Base-by-base conservation (phyloP, 2,113 vertebrate species). In the Synodontis membranacea region DNA sequence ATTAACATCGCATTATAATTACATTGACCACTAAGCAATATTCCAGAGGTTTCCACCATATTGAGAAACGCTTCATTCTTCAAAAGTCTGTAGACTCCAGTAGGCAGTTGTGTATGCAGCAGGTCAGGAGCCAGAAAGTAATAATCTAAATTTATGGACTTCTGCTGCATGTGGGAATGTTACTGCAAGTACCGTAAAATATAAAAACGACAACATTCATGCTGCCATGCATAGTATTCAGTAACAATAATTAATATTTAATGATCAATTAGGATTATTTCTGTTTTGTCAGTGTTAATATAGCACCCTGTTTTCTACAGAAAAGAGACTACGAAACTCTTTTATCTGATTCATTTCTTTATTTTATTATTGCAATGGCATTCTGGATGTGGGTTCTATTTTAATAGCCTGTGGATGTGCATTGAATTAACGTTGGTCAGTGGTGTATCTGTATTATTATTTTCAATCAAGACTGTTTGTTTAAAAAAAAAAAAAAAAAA, bases 211-310 rank as follows among this genome's bases (percentile, higher is more conserved):
- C 84, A 86, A 58, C 62, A 46, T 70, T 86, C 76, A 44, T 86
- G 78, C 48, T 50, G 7, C 60, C 15, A 34, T 86, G 78, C 50
- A 42, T 80, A 80, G 76, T 70, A 56, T 79, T 87, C 56, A 31
- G 83, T 89, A 82, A 37, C 70, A 86, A 82, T 85, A 85, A 79
- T 74, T 85, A 82, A 68, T 80, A 80, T 80, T 86, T 86, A 54
- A 86, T 81, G 64, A 81, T 72, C 39, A 81, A 81, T 86, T 80
- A 76, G 28, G 50, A 75, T 74, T 85, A 78, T 85, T 79, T 62
- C n/a, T 42, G 28, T 70, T 56, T 85, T 80, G 75, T 60, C 39
- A 62, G 34, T 34, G 83, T 62, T 76, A 62, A 46, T 62, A 76
- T 62, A 78, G 42, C 54, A 60, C 72, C 56, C 56, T 78, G 50